phyloP scores from a whole-genome alignment of 2,888 invertebrate species.

The Odontomyia ornata region DNA sequence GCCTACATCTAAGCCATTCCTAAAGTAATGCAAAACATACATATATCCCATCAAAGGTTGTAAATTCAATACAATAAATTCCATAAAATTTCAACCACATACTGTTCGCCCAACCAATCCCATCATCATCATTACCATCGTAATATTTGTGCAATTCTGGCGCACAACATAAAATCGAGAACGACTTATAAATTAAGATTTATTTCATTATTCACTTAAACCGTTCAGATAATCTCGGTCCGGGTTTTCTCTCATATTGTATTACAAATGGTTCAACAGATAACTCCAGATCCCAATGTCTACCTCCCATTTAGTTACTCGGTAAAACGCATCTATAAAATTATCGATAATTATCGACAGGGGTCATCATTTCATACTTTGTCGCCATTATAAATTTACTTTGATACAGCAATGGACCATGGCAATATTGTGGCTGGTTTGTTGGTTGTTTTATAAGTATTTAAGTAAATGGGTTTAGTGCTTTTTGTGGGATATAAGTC shows the following conservation, averaged over 20 bases:
- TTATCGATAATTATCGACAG: slow-evolving; percentile 43
- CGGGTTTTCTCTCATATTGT: neutral
- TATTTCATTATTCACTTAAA: slow-evolving; percentile 45
- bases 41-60: neutral
- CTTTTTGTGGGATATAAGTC: neutral
- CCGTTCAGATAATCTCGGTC: slow-evolving; percentile 24
- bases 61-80: slow-evolving; percentile 37
- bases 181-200: slow-evolving; percentile 41
- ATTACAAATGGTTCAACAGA: slow-evolving; percentile 23
- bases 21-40: neutral
- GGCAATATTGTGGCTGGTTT: neutral
- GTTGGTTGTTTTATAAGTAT: neutral
- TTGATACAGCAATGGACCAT: neutral
- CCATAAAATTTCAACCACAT: slow-evolving; percentile 36
- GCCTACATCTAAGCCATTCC: neutral
- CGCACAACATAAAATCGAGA: slow-evolving; percentile 32
- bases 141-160: neutral
- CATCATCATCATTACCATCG: neutral
- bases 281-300: neutral
- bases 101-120: slow-evolving; percentile 23
- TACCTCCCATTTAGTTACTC: slow-evolving; percentile 28
- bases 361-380: slow-evolving; percentile 44
- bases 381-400: slow-evolving; percentile 25
- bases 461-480: neutral
- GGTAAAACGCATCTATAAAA: slow-evolving; percentile 32